Percentiles rank a stretch among this genome's conserved stretches.
These are phyloP conservation scores for Callithrix jacchus DNA, from an alignment of 2,113 vertebrate genomes.

Conservation along the genomic window DNA sequence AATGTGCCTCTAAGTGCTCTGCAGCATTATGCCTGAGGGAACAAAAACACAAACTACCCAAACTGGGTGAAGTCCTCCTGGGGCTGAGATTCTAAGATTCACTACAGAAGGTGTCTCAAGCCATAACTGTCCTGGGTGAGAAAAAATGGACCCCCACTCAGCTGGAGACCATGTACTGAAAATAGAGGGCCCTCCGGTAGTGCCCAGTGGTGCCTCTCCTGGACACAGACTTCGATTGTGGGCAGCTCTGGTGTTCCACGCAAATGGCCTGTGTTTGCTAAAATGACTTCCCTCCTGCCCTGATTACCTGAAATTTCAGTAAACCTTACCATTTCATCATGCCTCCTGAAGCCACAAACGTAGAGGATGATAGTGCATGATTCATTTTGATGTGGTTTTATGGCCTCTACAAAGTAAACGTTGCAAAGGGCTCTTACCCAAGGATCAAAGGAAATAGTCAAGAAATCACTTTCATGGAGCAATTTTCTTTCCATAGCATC, in stretches of 20 bases:
- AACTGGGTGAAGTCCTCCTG: not conserved
- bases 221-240: constrained; percentile 57
- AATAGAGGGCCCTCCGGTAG: not conserved
- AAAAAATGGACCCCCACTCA: constrained; percentile 1
- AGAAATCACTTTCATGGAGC: constrained; percentile 63
- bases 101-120: constrained; percentile 43
- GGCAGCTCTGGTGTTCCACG: constrained; percentile 40
- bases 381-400: constrained; percentile 71
- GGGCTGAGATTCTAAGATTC: constrained; percentile 32
- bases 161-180: not conserved
- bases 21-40: constrained; percentile 67
- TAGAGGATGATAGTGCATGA: constrained; percentile 37
- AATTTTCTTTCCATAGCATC: constrained; percentile 45
- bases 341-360: constrained; percentile 41
- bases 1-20: constrained; percentile 74
- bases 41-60: constrained; percentile 71
- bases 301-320: constrained; percentile 72
- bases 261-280: constrained; percentile 67
- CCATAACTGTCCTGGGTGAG: not conserved
- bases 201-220: not conserved
- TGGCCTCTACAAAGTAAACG: constrained; percentile 69
- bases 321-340: constrained; percentile 57
- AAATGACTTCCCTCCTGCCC: constrained; percentile 54
- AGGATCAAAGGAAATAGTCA: constrained; percentile 66
- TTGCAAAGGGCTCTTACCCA: constrained; percentile 58